Conservation (phyloP, 92 coral and sea anemone genomes). For the Nematostella vectensis region DNA sequence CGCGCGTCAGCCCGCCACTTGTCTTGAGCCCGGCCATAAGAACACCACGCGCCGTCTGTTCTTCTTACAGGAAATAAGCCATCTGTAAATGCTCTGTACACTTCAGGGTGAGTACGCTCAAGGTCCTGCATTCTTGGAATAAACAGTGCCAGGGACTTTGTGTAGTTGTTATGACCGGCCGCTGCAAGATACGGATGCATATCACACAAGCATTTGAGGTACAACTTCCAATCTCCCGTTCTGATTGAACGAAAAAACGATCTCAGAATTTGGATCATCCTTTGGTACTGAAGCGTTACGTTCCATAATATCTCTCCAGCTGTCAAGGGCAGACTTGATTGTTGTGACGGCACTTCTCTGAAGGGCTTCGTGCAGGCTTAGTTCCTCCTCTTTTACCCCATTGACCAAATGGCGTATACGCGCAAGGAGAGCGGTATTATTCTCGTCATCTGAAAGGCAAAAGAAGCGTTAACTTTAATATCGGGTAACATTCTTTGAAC, state of each 20-base stretch:
- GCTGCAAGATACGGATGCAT: constrained; percentile 27
- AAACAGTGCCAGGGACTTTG: constrained; percentile 21
- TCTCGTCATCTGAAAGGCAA: constrained; percentile 7
- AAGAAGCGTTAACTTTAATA: no score
- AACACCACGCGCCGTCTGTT: constrained; percentile 22
- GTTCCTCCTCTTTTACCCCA: constrained; percentile 8
- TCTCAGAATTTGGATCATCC: no score
- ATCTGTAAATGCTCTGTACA: constrained; percentile 7
- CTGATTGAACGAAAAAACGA: no score
- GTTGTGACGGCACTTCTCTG: constrained; percentile 11
- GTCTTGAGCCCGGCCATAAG: constrained; percentile 23
- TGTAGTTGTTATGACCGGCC: constrained; percentile 28
- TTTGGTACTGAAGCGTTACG: no score
- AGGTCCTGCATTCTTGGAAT: constrained; percentile 22
- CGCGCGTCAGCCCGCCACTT: constrained; percentile 18
- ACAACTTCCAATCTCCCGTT: no score
- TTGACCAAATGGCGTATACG: constrained; percentile 10
- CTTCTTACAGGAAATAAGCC: constrained; percentile 14
- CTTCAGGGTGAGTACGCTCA: constrained; percentile 17
- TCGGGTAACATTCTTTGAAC: no score
- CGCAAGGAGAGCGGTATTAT: constrained; percentile 7
- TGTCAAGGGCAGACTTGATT: constrained; percentile 10
- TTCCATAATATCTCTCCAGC: constrained; percentile 11
- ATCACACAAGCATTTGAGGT: no score
- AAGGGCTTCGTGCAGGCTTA: constrained; percentile 15